phyloP scores from a whole-genome alignment of 1,140 invertebrate species.

The Cyrtorhinus lividipennis region DNA sequence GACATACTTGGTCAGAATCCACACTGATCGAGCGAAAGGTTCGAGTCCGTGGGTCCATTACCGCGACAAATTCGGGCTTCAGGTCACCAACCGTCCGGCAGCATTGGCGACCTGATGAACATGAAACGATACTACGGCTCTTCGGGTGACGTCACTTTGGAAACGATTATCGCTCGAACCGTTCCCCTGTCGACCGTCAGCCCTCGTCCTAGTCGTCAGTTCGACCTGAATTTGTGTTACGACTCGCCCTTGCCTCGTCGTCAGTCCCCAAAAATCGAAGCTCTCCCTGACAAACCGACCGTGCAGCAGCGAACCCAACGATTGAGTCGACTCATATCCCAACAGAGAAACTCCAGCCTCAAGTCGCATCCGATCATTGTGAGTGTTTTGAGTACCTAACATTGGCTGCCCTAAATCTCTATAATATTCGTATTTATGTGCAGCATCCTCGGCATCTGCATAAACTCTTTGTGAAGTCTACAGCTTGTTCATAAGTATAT shows the following conservation, averaged over 20 bases:
- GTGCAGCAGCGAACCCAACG: slow-evolving; percentile 47
- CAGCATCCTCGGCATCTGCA: too few relatives aligned
- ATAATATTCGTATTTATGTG: too few relatives aligned
- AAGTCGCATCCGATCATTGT: not conserved
- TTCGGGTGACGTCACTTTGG: slow-evolving; percentile 16
- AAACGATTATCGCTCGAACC: slow-evolving; percentile 39
- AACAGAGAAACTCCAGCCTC: slow-evolving; percentile 22
- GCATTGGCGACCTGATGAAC: slow-evolving; percentile 65
- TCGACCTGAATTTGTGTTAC: not conserved
- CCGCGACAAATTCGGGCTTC: not conserved
- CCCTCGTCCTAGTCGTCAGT: slow-evolving; percentile 29
- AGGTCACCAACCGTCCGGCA: slow-evolving; percentile 31
- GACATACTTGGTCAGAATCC: too few relatives aligned
- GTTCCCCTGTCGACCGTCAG: slow-evolving; percentile 55
- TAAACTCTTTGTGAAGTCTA: too few relatives aligned
- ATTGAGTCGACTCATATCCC: slow-evolving; percentile 45
- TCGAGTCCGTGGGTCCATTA: slow-evolving; percentile 12
- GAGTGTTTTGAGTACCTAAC: too few relatives aligned
- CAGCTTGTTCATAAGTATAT: too few relatives aligned
- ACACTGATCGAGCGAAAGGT: too few relatives aligned
- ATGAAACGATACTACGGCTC: slow-evolving; percentile 46
- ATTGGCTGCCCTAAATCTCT: too few relatives aligned
- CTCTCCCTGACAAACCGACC: slow-evolving; percentile 25
- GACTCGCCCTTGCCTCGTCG: slow-evolving; percentile 19
- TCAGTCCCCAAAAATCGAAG: slow-evolving; percentile 27